These are phyloP conservation scores for Kryptopterus vitreolus DNA, from an alignment of 2,797 vertebrate species.

Conservation along the genomic window DNA sequence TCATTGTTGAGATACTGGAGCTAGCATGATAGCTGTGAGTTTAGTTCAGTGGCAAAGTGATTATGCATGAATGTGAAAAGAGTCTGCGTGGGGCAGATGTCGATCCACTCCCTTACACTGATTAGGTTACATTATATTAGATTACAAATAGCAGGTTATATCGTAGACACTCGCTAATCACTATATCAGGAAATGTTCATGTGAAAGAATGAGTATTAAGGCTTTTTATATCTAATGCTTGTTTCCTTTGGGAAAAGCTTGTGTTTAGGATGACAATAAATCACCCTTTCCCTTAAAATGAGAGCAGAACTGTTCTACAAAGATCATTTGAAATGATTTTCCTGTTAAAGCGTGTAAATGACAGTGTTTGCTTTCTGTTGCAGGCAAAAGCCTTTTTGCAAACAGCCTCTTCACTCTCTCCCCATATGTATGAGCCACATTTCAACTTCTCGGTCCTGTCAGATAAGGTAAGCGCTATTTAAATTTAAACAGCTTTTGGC, in stretches of 20 bases:
- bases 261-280: background rate
- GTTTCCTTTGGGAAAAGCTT: background rate
- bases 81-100: too few relatives aligned
- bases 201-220: background rate
- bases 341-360: too few relatives aligned
- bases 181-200: background rate
- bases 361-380: slow-evolving; percentile 22
- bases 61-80: too few relatives aligned
- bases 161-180: too few relatives aligned
- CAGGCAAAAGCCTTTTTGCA: slow-evolving; percentile 93
- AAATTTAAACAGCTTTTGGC: background rate
- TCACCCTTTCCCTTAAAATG: too few relatives aligned
- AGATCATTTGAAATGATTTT: too few relatives aligned
- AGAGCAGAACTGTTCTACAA: too few relatives aligned
- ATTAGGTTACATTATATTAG: too few relatives aligned
- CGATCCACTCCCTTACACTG: too few relatives aligned
- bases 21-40: background rate
- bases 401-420: slow-evolving; percentile 77
- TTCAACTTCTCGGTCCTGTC: slow-evolving; percentile 72
- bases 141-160: too few relatives aligned
- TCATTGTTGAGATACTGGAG: background rate
- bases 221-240: background rate
- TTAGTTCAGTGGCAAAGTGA: background rate
- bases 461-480: too few relatives aligned
- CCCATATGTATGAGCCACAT: slow-evolving; percentile 96